Evolutionary conservation across 2,888 invertebrate species (phyloP), one percentile per base, ranked within the genome.

Genomic region (Polyommatus iphigenia): DNA sequence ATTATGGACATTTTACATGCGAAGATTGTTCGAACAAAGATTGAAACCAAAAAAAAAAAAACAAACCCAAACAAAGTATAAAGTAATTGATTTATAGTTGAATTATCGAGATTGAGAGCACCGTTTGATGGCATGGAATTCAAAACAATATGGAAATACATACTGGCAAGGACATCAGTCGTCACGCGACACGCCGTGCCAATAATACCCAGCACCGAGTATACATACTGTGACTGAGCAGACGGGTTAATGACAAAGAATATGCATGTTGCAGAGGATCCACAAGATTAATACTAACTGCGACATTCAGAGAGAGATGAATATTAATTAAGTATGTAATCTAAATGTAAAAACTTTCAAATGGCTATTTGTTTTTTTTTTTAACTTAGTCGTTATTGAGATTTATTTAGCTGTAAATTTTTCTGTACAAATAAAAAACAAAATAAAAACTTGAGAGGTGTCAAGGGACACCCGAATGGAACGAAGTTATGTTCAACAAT

Each of bases 161-260:
- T 76, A 72, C 80, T 79, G 78, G 80, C 85, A 87, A 87, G 88
- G 86, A 82, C 86, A 81, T 77, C 78, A 80, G 75, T 78, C 80
- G 80, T 78, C 81, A 86, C 84, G 84, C 86, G 85, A 86, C 83
- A 81, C 80, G 81, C 80, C 82, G 82, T 81, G 83, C 85, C 85
- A 85, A 86, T 85, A 86, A 87, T 87, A 85, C 83, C 80, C 83
- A 78, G 82, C 50, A 77, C 79, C 78, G 79, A 81, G 18, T 54
- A 82, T 82, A n/a, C n/a, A 67, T 15, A 32, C 29, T 29, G 67
- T 32, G 54, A 15, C 50, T 75, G 75, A 29, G 50, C 15, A 24
- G 50, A 8, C 54, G 75, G 75, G 54, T 78, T 78, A 80, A 79
- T 46, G 76, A 18, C 82, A 82, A 76, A 83, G 84, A 85, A 32